Percentiles rank a stretch among this genome's conserved stretches.
Evolutionary conservation across 2,797 vertebrate genomes (phyloP).

Genomic region (Eremophila alpestris): DNA sequence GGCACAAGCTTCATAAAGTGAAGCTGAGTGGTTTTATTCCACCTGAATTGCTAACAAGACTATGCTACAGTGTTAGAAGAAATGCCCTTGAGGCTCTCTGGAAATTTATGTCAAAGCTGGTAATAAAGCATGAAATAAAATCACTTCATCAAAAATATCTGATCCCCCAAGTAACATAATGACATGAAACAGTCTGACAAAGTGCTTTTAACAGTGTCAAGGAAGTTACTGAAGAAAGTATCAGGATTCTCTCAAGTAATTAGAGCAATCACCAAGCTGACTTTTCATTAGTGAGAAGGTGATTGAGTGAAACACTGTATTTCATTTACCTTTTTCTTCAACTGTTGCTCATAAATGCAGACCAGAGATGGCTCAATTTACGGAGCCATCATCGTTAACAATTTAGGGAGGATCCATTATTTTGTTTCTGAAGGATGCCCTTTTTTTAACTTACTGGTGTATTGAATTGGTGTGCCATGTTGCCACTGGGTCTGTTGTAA

Average conservation of each 20-base stretch:
- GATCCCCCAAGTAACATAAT: neutral
- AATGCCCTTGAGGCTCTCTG: neutral
- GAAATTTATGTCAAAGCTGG: constrained; percentile 46
- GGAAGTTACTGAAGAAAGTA: constrained; percentile 13
- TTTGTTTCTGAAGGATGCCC: neutral
- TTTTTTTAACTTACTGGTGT: neutral
- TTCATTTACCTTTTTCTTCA: neutral
- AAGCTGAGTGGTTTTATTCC: constrained; percentile 64
- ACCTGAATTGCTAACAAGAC: constrained; percentile 55
- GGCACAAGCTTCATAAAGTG: neutral
- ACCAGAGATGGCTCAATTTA: neutral
- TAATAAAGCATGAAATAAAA: constrained; percentile 60
- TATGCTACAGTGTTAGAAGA: constrained; percentile 19
- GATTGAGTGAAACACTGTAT: neutral
- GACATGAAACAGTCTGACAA: neutral
- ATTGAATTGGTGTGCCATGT: neutral
- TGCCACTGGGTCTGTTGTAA: neutral
- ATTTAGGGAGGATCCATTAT: neutral
- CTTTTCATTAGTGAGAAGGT: neutral
- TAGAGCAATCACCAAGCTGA: neutral
- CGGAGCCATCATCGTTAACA: neutral
- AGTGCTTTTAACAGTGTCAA: neutral
- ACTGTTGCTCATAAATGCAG: neutral
- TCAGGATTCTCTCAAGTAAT: neutral
- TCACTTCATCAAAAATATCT: constrained; percentile 5